Percentiles rank a stretch among this genome's conserved stretches.
Conservation (phyloP, 2,888 invertebrate species). For the Rhagonycha fulva region DNA sequence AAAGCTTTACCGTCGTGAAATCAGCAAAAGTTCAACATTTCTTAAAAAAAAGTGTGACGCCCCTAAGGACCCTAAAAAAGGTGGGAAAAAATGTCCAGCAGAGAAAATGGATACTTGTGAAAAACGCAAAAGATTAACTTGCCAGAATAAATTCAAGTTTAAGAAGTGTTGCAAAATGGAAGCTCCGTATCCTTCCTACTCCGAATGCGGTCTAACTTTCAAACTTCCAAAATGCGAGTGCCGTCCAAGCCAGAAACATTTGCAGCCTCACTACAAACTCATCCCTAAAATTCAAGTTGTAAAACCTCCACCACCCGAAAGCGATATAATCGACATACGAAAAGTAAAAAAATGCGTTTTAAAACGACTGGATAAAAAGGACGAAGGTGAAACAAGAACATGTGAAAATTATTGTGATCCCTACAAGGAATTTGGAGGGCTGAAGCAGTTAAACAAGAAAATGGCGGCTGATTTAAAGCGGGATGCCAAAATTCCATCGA, state of each 20-base stretch:
- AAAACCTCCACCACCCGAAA: conserved; percentile 34
- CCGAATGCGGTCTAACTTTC: conserved; percentile 38
- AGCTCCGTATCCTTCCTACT: conserved; percentile 41
- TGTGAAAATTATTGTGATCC: background rate
- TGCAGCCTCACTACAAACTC: conserved; percentile 40
- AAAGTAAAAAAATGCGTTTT: conserved; percentile 37
- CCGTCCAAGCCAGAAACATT: conserved; percentile 22
- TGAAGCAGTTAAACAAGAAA: background rate
- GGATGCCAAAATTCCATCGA: accelerated
- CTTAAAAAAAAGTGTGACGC: background rate
- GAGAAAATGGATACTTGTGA: background rate
- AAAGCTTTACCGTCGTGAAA: background rate
- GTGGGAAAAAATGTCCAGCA: background rate
- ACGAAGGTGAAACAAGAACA: background rate
- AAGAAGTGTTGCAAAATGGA: conserved; percentile 38
- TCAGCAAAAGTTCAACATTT: background rate
- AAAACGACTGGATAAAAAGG: background rate
- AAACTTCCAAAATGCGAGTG: conserved; percentile 39
- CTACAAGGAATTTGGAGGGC: background rate
- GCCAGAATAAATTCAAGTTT: background rate
- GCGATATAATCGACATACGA: conserved; percentile 33
- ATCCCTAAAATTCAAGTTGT: conserved; percentile 15
- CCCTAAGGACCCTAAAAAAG: too few relatives aligned
- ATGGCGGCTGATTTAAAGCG: too few relatives aligned
- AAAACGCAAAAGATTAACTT: background rate